phyloP scores from a whole-genome alignment of 1,140 invertebrate species.

The Formica selysi region DNA sequence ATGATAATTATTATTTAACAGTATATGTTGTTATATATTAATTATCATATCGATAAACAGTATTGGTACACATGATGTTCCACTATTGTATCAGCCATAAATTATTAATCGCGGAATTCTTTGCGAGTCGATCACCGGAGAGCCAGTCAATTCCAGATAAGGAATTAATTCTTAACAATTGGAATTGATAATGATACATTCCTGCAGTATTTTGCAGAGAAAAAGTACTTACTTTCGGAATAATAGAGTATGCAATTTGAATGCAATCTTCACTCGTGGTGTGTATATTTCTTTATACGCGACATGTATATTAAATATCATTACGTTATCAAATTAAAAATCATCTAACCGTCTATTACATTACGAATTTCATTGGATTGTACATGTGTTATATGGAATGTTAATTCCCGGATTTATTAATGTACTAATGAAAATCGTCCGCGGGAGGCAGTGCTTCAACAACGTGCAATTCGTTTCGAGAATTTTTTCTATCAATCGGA shows the following conservation, averaged over 20 bases:
- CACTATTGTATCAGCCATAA: background rate
- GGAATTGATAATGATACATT: background rate
- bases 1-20: slow-evolving; percentile 1
- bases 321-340: slow-evolving; percentile 67
- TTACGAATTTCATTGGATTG: slow-evolving; percentile 56
- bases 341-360: slow-evolving; percentile 57
- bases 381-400: slow-evolving; percentile 65
- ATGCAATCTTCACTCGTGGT: slow-evolving; percentile 18
- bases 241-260: slow-evolving; percentile 31
- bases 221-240: slow-evolving; percentile 6
- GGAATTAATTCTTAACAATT: background rate
- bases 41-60: slow-evolving; percentile 12
- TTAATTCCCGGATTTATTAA: slow-evolving; percentile 62
- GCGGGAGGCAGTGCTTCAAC: slow-evolving; percentile 73
- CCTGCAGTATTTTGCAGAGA: background rate
- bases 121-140: background rate
- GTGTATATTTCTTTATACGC: slow-evolving; percentile 38
- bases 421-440: slow-evolving; percentile 63
- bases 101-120: background rate
- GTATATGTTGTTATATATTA: slow-evolving; percentile 19
- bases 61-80: background rate
- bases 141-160: background rate
- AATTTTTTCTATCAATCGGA: background rate
- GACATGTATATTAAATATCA: slow-evolving; percentile 51
- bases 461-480: slow-evolving; percentile 64